Percentiles rank a stretch among this genome's conserved stretches.
Evolutionary conservation across 2,888 invertebrate genomes (phyloP).

Genomic region (Lordiphosa fenestrarum): DNA sequence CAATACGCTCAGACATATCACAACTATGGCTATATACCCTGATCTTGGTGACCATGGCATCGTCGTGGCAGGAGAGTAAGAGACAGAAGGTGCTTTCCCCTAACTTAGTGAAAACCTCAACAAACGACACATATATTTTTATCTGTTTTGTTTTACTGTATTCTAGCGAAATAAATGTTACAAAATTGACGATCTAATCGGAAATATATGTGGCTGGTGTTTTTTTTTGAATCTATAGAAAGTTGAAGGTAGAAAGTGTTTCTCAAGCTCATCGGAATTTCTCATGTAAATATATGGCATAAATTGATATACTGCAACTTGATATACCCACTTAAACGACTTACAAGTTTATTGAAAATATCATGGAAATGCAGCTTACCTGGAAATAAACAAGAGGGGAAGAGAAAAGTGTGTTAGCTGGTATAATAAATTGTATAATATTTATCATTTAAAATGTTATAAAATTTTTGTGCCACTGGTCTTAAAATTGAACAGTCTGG

Average conservation of each 20-base stretch:
- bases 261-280: constrained; percentile 22
- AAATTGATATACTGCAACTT: no score
- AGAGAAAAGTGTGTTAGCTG: constrained; percentile 1
- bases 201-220: not conserved
- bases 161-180: constrained; percentile 49
- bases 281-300: constrained; percentile 15
- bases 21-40: constrained; percentile 77
- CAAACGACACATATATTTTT: constrained; percentile 18
- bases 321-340: not conserved
- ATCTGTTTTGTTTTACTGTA: constrained; percentile 41
- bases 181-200: constrained; percentile 9
- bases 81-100: constrained; percentile 18
- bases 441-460: not conserved
- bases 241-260: constrained; percentile 41
- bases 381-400: constrained; percentile 18
- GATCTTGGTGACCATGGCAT: constrained; percentile 17
- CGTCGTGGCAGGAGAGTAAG: not conserved
- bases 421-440: constrained; percentile 3
- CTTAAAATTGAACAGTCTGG: no score
- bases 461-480: constrained; percentile 1
- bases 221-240: constrained; percentile 16
- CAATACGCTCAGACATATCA: constrained; percentile 76
- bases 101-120: constrained; percentile 10
- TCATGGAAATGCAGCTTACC: constrained; percentile 16
- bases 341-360: not conserved